Base-by-base conservation (phyloP, 2,797 vertebrate species). In the Falco concolor region DNA sequence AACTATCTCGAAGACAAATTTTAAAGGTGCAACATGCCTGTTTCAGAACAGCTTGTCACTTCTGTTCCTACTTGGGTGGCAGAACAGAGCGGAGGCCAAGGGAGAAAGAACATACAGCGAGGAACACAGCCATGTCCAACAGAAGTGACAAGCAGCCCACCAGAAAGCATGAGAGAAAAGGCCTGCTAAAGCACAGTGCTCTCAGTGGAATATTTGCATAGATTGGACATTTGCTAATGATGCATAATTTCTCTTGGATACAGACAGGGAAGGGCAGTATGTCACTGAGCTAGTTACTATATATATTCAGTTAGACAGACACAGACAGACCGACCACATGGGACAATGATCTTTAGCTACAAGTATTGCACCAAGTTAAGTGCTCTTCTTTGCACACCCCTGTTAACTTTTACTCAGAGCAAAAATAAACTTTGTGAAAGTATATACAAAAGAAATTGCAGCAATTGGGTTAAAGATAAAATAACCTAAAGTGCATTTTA, bases 401-500 rank as follows among this genome's bases (percentile, higher is more conserved):
- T 97, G 96, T 96, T 96, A 96, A 97, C 94, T 97, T 97, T 98
- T 97, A 98, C 96, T 98, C 96, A 97, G 97, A 98, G 97, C 95
- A 98, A 98, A 98, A 97, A 98, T 97, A 98, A 98, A 98, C 97
- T 98, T 97, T 97, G 97, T 97, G 97, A 97, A 98, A 97, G 96
- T 97, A 96, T 97, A 96, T 98, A 98, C 97, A 98, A 98, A 98
- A 97, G 93, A 98, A 98, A 98, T 97, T 98, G 98, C 98, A 98
- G 98, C 98, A 98, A 97, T 97, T 64, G 97, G 97, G 97, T 97
- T 98, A 98, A 98, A 98, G 97, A 98, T 92, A 98, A 98, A 97
- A 97, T 97, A 98, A 98, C 97, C 97, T 98, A 98, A 98, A 98
- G 98, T 98, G 98, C 98, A 98, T 98, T 98, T 98, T 96, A 97